Conservation (phyloP, 2,113 vertebrate genomes). For the Micromys minutus region DNA sequence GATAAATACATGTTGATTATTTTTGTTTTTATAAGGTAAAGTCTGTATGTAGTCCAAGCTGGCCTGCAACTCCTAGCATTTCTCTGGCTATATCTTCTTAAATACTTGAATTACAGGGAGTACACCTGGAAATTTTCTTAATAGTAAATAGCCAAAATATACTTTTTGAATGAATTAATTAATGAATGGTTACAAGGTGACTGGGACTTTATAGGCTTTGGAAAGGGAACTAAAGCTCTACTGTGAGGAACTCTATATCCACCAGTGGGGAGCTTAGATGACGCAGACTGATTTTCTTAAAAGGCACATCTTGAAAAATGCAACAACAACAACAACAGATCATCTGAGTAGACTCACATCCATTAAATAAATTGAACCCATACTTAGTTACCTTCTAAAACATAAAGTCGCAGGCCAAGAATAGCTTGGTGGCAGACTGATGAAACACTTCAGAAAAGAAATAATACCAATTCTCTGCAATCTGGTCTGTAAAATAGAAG, state of each 20-base stretch:
- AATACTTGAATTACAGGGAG: background rate
- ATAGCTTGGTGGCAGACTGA: background rate
- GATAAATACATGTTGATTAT: background rate
- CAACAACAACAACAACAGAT: constrained; percentile 26
- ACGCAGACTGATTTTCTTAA: background rate
- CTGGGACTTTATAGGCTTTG: background rate
- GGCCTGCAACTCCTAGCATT: background rate
- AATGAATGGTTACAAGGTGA: background rate
- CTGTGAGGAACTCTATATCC: background rate
- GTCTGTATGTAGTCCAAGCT: background rate
- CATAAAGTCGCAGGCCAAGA: background rate
- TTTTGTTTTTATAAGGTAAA: background rate
- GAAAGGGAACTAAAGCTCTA: constrained; percentile 30
- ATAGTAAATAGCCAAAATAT: background rate
- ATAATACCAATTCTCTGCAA: constrained; percentile 22
- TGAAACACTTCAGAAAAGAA: constrained; percentile 22
- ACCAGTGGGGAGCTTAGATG: background rate
- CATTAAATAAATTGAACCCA: constrained; percentile 11
- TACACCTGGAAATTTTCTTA: background rate
- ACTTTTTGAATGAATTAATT: constrained; percentile 16
- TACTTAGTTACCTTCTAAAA: constrained; percentile 45
- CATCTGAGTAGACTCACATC: background rate
- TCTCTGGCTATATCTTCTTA: background rate
- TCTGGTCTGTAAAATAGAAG: constrained; percentile 28
- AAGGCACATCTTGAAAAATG: background rate